A percentile compares a stretch with the other conserved stretches of the same genome.
phyloP scores from a whole-genome alignment of 2,797 vertebrate species.

The Typhlichthys eigenmanni region DNA sequence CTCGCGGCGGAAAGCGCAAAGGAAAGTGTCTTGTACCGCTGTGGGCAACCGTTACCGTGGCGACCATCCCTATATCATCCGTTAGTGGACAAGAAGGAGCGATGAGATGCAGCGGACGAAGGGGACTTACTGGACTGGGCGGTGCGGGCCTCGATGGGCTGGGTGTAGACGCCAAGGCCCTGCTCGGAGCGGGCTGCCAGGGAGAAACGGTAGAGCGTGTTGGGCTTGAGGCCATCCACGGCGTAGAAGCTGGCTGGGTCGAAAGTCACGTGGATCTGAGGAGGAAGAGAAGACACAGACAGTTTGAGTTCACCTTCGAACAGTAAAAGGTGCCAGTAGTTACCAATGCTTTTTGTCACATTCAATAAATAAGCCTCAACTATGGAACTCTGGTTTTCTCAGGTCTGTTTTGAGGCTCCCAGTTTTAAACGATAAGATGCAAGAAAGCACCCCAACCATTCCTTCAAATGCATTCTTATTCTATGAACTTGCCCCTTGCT shows the following conservation, averaged over 20 bases:
- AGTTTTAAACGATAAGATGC: no score
- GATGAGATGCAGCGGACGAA: neutral
- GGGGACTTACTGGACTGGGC: constrained; percentile 92
- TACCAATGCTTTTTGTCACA: neutral
- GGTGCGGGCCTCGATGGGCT: constrained; percentile 86
- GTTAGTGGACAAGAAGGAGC: constrained; percentile 3
- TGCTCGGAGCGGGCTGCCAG: constrained; percentile 90
- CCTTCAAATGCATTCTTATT: no score
- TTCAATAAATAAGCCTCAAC: no score
- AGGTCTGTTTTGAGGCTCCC: no score
- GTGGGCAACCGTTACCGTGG: constrained; percentile 10
- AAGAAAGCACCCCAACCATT: no score
- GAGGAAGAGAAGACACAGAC: constrained; percentile 12
- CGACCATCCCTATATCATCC: constrained; percentile 13
- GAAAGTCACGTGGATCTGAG: constrained; percentile 86
- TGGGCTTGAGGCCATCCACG: constrained; percentile 88
- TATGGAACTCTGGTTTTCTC: no score
- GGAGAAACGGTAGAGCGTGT: constrained; percentile 88
- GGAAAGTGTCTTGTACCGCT: constrained; percentile 34
- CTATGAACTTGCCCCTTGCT: no score
- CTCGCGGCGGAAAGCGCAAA: constrained; percentile 18
- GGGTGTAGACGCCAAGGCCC: constrained; percentile 91
- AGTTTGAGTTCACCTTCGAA: no score
- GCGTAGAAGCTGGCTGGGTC: constrained; percentile 85
- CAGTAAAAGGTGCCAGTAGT: constrained; percentile 14